These are phyloP conservation scores for Vicugna pacos DNA, from an alignment of 2,113 vertebrate genomes.

Conservation along the genomic window DNA sequence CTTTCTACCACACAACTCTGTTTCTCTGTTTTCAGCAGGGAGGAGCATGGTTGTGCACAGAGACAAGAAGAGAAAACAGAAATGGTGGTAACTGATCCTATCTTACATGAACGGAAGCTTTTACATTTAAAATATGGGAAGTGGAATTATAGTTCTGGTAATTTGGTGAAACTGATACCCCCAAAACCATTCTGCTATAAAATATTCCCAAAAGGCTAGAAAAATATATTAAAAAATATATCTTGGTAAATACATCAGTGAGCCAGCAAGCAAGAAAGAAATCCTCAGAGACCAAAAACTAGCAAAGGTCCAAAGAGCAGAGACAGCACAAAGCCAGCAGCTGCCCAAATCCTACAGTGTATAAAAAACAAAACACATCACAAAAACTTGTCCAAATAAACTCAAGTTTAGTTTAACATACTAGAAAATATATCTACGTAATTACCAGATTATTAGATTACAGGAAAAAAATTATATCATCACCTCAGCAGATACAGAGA, in stretches of 20 bases:
- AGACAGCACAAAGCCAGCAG: background rate
- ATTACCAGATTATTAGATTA: conserved; percentile 48
- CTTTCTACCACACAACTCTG: background rate
- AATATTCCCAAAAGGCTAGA: conserved; percentile 5
- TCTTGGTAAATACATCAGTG: background rate
- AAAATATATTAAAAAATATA: background rate
- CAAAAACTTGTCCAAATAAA: conserved; percentile 53
- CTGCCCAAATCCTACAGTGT: background rate
- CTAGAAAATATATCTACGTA: conserved; percentile 22
- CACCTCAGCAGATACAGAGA: conserved; percentile 7
- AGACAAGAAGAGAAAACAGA: background rate
- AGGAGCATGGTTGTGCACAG: background rate
- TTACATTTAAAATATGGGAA: conserved; percentile 53
- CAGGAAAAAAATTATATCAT: background rate
- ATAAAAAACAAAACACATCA: conserved; percentile 54
- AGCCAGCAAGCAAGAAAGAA: conserved; percentile 34
- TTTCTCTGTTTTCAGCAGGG: background rate
- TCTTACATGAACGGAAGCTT: conserved; percentile 12
- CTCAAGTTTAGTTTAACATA: conserved; percentile 1
- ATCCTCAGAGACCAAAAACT: conserved; percentile 48
- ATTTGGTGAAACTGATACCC: background rate
- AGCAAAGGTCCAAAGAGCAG: conserved; percentile 34
- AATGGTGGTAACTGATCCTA: background rate
- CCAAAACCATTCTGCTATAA: conserved; percentile 30
- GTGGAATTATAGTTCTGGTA: conserved; percentile 2